phyloP scores from a whole-genome alignment of 2,888 invertebrate species.

The Ctenicera cuprea region DNA sequence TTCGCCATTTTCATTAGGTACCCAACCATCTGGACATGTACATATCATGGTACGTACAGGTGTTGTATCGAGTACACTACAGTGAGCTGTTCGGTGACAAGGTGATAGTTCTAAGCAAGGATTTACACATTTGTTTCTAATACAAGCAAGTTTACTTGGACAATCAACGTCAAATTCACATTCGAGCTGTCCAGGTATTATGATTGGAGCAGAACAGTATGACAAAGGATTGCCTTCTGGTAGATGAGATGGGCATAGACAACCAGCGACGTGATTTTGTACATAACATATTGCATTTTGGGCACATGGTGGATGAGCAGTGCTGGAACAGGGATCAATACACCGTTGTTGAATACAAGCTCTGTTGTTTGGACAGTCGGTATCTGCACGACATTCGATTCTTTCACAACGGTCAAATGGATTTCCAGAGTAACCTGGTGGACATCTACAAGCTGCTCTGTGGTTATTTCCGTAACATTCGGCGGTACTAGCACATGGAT shows the following conservation, averaged over 20 bases:
- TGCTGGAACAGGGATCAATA: slow-evolving; percentile 84
- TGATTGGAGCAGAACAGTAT: slow-evolving; percentile 79
- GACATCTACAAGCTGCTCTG: slow-evolving; percentile 87
- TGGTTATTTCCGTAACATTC: slow-evolving; percentile 89
- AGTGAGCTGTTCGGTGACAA: slow-evolving; percentile 84
- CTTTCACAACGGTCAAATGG: slow-evolving; percentile 86
- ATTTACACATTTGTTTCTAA: slow-evolving; percentile 85
- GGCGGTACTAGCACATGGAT: slow-evolving; percentile 89
- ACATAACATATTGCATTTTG: slow-evolving; percentile 88
- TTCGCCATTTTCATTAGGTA: slow-evolving; percentile 86
- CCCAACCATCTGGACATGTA: slow-evolving; percentile 90
- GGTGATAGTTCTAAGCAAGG: slow-evolving; percentile 86
- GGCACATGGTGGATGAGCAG: slow-evolving; percentile 84
- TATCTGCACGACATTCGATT: slow-evolving; percentile 85
- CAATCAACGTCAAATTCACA: slow-evolving; percentile 88
- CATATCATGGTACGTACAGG: slow-evolving; percentile 93
- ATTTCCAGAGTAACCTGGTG: slow-evolving; percentile 85
- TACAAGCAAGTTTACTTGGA: slow-evolving; percentile 87
- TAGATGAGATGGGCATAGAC: slow-evolving; percentile 87
- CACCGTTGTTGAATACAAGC: slow-evolving; percentile 85
- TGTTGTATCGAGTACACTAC: slow-evolving; percentile 88
- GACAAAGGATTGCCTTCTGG: slow-evolving; percentile 88
- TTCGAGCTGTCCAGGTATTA: slow-evolving; percentile 77
- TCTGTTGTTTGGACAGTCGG: slow-evolving; percentile 86
- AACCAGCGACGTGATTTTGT: slow-evolving; percentile 86